These are phyloP conservation scores for Aramus guarauna DNA, from an alignment of 2,113 vertebrate species.

Conservation along the genomic window DNA sequence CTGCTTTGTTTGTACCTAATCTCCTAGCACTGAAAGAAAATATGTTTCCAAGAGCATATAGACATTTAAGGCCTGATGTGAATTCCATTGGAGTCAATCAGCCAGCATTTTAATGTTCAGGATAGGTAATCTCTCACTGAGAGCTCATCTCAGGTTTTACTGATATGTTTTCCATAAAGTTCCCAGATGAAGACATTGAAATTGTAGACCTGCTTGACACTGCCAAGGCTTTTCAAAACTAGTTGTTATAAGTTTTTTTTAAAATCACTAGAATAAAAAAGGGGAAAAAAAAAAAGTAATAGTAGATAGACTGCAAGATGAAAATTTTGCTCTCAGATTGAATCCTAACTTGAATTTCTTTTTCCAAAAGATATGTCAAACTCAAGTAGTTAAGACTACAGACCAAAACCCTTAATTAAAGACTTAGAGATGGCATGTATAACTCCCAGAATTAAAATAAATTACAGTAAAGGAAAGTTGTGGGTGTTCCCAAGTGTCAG, in stretches of 20 bases:
- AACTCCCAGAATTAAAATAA: neutral
- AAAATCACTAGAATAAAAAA: neutral
- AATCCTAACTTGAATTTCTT: neutral
- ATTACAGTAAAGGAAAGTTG: neutral
- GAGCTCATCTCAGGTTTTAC: neutral
- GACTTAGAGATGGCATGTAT: neutral
- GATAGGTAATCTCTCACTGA: neutral
- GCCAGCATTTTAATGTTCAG: neutral
- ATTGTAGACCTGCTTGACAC: neutral
- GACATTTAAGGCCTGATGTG: neutral
- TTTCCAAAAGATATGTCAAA: neutral
- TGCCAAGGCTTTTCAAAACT: neutral
- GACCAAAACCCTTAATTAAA: neutral
- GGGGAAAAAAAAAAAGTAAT: neutral
- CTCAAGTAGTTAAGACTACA: neutral
- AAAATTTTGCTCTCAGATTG: neutral
- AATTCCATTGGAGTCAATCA: neutral
- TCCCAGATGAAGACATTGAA: neutral
- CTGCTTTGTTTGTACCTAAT: neutral
- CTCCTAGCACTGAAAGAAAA: neutral
- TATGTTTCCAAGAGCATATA: neutral
- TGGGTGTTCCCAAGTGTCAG: neutral
- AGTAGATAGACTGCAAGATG: neutral
- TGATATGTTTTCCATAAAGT: neutral
- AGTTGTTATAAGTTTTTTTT: neutral